A percentile compares a stretch with the other conserved stretches of the same genome.
These are phyloP conservation scores for Pangasius sanitwongsei DNA, from an alignment of 2,797 vertebrate species.

Conservation along the genomic window DNA sequence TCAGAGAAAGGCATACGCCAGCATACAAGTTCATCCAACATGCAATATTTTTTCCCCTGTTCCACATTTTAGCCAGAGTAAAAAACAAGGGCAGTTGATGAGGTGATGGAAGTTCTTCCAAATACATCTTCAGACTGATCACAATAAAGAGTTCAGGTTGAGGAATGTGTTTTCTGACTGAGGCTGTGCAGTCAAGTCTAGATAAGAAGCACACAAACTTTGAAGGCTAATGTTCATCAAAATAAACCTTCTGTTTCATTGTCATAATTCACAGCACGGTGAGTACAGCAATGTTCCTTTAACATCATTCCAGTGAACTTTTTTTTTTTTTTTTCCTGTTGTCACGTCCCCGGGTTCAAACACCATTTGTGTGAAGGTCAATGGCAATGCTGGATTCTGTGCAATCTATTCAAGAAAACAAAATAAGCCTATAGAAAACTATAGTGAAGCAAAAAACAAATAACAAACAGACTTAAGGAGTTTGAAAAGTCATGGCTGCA, in stretches of 20 bases:
- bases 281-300: not conserved
- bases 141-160: not conserved
- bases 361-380: not conserved
- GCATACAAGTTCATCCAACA: not conserved
- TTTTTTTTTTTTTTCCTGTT: not conserved
- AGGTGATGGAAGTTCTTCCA: not conserved
- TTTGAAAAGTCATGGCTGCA: not conserved
- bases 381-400: not conserved
- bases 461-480: not conserved
- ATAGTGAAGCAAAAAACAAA: not conserved
- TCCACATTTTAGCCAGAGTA: not conserved
- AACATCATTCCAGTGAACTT: not conserved
- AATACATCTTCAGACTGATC: not conserved
- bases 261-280: not conserved
- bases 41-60: not conserved
- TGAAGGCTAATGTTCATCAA: not conserved
- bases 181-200: not conserved
- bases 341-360: not conserved
- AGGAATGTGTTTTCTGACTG: not conserved
- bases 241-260: not conserved
- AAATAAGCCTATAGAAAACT: not conserved
- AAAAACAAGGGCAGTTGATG: not conserved
- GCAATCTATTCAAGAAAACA: not conserved
- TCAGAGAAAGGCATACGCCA: not conserved
- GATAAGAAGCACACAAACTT: not conserved